These are phyloP conservation scores for Caradrina kadenii DNA, from an alignment of 2,888 invertebrate species.

Conservation along the genomic window DNA sequence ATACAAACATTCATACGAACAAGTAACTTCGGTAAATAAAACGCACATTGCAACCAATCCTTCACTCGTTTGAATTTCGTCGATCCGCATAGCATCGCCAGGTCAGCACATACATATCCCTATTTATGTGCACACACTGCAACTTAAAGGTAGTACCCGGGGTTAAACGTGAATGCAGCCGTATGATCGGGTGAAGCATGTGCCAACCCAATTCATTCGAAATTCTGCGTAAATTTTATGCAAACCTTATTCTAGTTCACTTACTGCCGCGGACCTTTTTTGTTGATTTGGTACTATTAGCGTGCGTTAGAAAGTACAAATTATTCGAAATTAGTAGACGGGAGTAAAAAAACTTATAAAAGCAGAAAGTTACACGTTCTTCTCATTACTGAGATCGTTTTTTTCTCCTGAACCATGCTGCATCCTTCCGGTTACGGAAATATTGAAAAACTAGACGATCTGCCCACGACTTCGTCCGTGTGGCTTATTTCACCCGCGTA, in stretches of 20 bases:
- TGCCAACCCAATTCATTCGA: constrained; percentile 43
- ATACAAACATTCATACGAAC: too few species aligned
- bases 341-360: too few species aligned
- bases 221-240: constrained; percentile 21
- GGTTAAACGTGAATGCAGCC: constrained; percentile 30
- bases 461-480: too few species aligned
- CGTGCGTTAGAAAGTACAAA: too few species aligned
- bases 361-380: too few species aligned
- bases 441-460: too few species aligned
- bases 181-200: constrained; percentile 12
- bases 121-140: constrained; percentile 46
- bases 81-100: constrained; percentile 1
- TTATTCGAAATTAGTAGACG: too few species aligned
- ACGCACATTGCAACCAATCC: neutral
- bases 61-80: constrained; percentile 24
- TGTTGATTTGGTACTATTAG: neutral
- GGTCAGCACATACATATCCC: constrained; percentile 2
- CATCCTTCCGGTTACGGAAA: too few species aligned
- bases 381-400: too few species aligned
- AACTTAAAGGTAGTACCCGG: constrained; percentile 25
- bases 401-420: too few species aligned
- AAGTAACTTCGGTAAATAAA: neutral
- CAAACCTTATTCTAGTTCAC: neutral
- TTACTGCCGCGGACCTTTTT: constrained; percentile 2
- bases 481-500: too few species aligned